phyloP scores from a whole-genome alignment of 2,113 vertebrate species.

The Erythrocercus mccallii region DNA sequence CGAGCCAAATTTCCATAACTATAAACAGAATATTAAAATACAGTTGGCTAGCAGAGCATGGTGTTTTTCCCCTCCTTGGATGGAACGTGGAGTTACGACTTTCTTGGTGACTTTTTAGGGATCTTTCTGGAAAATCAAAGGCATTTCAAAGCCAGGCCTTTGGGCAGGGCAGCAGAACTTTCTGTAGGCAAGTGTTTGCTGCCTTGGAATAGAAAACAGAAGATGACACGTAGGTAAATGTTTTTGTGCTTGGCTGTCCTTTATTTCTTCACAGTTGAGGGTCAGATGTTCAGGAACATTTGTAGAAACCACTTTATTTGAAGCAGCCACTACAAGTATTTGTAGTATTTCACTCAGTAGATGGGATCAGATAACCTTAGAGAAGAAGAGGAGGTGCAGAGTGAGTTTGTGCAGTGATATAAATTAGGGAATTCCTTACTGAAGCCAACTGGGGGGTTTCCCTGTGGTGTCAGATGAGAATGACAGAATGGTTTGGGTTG shows the following conservation, averaged over 20 bases:
- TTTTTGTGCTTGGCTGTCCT: background rate
- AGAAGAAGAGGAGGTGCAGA: fast-evolving
- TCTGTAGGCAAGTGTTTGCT: background rate
- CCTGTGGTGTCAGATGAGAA: background rate
- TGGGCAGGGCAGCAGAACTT: background rate
- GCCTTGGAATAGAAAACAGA: background rate
- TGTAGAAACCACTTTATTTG: background rate
- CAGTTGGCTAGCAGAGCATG: background rate
- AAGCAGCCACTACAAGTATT: background rate
- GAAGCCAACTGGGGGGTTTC: background rate
- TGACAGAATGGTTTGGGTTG: background rate
- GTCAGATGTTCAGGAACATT: background rate
- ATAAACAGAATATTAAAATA: conserved; percentile 32
- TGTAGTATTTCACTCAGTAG: background rate
- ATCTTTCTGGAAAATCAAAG: background rate
- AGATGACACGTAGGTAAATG: fast-evolving
- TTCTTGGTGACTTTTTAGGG: background rate
- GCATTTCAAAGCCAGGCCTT: background rate
- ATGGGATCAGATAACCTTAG: background rate
- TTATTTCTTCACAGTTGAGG: background rate
- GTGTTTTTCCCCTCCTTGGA: background rate
- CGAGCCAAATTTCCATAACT: conserved; percentile 9
- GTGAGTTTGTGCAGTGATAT: background rate
- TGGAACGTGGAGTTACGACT: background rate
- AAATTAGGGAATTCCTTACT: background rate